Percentiles rank a stretch among this genome's conserved stretches.
Conservation (phyloP, 2,797 vertebrate species). For the Dermochelys coriacea region DNA sequence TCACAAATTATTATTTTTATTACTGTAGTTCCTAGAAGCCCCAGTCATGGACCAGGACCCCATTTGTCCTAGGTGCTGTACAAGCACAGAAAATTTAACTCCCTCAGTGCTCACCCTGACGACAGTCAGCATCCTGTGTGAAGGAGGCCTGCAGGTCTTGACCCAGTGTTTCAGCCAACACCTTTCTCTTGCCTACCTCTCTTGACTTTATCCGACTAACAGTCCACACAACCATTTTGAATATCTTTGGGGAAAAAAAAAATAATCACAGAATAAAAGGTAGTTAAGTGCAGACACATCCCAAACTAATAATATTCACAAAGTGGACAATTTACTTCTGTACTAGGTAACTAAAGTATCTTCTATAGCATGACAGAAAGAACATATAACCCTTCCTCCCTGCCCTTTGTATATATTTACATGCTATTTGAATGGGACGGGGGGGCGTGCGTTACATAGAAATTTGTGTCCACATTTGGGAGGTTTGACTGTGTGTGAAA, state of each 20-base stretch:
- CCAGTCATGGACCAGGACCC: background rate
- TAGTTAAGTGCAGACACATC: background rate
- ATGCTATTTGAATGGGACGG: fast-evolving
- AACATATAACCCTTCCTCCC: background rate
- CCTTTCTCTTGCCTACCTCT: fast-evolving
- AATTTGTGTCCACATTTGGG: background rate
- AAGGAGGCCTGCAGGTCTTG: background rate
- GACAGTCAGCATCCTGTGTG: background rate
- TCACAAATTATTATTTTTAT: background rate
- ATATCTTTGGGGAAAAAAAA: background rate
- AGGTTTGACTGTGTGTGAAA: background rate
- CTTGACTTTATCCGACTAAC: background rate
- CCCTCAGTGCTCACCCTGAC: background rate
- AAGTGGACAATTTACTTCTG: fast-evolving
- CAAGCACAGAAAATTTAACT: background rate
- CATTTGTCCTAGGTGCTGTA: background rate
- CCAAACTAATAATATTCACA: background rate
- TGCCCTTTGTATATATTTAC: background rate
- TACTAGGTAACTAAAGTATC: background rate
- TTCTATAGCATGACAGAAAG: background rate
- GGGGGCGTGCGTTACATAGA: background rate
- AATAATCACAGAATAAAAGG: background rate
- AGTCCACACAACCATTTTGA: background rate
- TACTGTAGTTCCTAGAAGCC: background rate
- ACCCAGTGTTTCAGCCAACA: background rate